Evolutionary conservation across 2,113 vertebrate species (phyloP).

Genomic region (Kryptolebias marmoratus): DNA sequence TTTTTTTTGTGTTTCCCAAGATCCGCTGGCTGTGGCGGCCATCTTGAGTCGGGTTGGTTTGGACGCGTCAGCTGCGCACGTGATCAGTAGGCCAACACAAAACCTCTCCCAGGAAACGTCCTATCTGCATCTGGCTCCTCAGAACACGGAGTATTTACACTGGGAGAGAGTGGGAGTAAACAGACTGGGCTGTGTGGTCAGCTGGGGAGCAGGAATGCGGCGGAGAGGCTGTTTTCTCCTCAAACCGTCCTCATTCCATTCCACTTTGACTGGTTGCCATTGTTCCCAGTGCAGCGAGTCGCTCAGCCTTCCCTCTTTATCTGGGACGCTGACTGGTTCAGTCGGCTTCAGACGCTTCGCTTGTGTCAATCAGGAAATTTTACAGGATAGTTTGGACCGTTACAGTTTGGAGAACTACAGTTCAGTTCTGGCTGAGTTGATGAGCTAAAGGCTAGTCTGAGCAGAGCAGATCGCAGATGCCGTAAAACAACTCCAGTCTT

Average conservation of each 20-base stretch:
- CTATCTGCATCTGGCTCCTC: slow-evolving; percentile 19
- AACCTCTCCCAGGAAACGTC: slow-evolving; percentile 1
- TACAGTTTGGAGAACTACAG: too few relatives aligned
- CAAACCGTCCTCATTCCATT: slow-evolving; percentile 20
- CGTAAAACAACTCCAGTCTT: too few relatives aligned
- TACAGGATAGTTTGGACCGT: too few relatives aligned
- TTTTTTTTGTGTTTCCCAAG: too few relatives aligned
- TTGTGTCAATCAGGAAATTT: slow-evolving; percentile 38
- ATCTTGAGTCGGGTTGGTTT: too few relatives aligned
- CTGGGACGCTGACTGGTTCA: too few relatives aligned
- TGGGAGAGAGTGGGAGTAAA: slow-evolving; percentile 46
- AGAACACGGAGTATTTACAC: slow-evolving; percentile 29
- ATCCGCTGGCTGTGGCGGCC: too few relatives aligned
- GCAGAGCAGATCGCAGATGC: too few relatives aligned
- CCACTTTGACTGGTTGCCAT: slow-evolving; percentile 36
- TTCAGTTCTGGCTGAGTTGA: too few relatives aligned
- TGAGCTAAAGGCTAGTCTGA: too few relatives aligned
- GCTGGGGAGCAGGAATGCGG: slow-evolving; percentile 58
- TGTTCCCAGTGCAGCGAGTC: slow-evolving; percentile 30
- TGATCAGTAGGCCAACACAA: background rate
- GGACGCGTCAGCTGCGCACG: background rate
- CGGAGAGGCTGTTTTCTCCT: slow-evolving; percentile 32
- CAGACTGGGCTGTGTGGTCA: slow-evolving; percentile 36
- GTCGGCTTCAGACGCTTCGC: background rate
- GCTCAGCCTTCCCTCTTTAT: slow-evolving; percentile 4